Evolutionary conservation across 2,797 vertebrate species (phyloP).

Genomic region (Eulemur albifrons): DNA sequence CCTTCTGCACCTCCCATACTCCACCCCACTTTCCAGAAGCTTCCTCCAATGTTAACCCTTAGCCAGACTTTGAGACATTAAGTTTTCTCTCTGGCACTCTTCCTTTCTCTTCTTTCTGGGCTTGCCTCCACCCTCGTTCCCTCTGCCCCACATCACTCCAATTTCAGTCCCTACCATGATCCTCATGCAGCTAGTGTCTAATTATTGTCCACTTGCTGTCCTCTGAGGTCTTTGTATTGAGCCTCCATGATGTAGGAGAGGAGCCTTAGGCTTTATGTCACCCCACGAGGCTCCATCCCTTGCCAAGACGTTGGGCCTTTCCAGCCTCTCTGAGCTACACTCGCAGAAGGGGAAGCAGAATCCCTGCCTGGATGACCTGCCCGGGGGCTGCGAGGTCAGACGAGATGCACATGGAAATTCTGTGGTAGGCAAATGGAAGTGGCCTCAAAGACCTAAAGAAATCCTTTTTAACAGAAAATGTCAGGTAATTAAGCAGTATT

Average conservation of each 20-base stretch:
- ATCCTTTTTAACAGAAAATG: conserved; percentile 4
- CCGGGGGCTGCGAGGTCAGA: neutral
- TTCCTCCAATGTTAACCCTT: neutral
- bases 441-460: neutral
- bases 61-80: neutral
- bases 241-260: neutral
- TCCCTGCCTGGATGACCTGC: neutral
- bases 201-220: neutral
- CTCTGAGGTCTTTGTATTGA: neutral
- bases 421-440: neutral
- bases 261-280: neutral
- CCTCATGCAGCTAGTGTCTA: neutral
- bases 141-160: neutral
- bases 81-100: neutral
- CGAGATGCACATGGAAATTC: neutral
- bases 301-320: neutral
- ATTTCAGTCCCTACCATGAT: neutral
- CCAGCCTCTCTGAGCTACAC: neutral
- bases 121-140: neutral
- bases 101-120: neutral
- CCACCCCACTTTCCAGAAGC: neutral
- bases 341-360: neutral
- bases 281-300: neutral
- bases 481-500: neutral
- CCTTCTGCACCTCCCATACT: neutral